Conservation (phyloP, 2,113 vertebrate species). For the Tringa solitaria region DNA sequence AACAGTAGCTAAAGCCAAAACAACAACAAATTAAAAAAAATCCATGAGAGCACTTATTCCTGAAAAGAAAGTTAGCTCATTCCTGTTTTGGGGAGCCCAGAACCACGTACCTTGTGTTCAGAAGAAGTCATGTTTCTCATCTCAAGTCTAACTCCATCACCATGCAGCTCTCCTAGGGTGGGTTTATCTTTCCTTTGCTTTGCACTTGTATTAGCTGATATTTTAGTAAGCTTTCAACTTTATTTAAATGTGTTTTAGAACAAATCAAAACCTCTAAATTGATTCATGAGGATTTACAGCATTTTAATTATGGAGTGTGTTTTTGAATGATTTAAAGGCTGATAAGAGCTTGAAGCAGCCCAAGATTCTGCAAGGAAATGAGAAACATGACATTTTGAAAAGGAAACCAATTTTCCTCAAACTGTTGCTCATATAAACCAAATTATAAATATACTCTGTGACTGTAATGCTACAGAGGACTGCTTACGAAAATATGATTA, state of each 20-base stretch:
- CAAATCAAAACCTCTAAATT: conserved; percentile 71
- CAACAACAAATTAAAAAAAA: not conserved
- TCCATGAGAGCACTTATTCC: not conserved
- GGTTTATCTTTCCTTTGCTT: not conserved
- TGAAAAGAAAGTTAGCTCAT: not conserved
- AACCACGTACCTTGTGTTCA: fast-evolving
- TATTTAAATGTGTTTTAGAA: conserved; percentile 71
- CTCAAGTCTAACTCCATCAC: not conserved
- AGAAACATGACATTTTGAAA: conserved; percentile 83
- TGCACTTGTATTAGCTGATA: conserved; percentile 10
- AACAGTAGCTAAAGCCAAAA: not conserved
- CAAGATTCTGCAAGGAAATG: conserved; percentile 70
- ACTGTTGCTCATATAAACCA: conserved; percentile 76
- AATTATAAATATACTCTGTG: conserved; percentile 75
- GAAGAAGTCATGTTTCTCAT: not conserved
- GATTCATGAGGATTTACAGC: conserved; percentile 69
- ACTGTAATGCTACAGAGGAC: conserved; percentile 69
- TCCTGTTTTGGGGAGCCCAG: not conserved
- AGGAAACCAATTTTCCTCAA: conserved; percentile 78
- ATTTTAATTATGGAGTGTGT: conserved; percentile 74
- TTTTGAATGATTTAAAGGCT: conserved; percentile 75
- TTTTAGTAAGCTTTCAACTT: conserved; percentile 60
- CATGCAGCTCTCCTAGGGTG: not conserved
- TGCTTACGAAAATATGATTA: conserved; percentile 69
- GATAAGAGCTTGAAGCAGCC: conserved; percentile 68